Evolutionary conservation across 2,113 vertebrate species (phyloP).

Genomic region (Rhegmatorhina hoffmannsi): DNA sequence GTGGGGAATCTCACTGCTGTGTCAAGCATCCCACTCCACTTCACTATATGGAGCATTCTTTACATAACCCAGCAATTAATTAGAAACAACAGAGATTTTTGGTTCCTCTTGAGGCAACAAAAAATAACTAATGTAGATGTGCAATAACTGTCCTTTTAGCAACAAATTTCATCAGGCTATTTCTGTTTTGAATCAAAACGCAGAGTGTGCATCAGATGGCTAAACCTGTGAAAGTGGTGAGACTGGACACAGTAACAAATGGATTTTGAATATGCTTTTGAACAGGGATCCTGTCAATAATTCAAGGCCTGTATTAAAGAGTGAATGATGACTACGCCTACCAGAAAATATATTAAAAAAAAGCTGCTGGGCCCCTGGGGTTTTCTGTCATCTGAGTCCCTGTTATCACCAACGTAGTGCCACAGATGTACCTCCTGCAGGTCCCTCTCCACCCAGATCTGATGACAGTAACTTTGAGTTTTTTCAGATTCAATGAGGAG

Average conservation of each 20-base stretch:
- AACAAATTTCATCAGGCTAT: background rate
- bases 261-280: background rate
- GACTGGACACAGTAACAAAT: background rate
- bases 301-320: background rate
- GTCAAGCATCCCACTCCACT: background rate
- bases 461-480: background rate
- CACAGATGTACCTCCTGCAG: fast-evolving
- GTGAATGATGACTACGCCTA: background rate
- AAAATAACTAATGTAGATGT: slow-evolving; percentile 5
- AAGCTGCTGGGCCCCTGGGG: background rate
- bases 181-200: slow-evolving; percentile 1
- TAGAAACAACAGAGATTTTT: slow-evolving; percentile 11
- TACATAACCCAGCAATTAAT: slow-evolving; percentile 19
- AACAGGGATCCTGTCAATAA: background rate
- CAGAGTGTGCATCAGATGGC: fast-evolving
- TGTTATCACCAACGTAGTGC: background rate
- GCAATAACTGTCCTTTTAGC: slow-evolving; percentile 1
- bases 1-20: background rate
- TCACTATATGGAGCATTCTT: background rate
- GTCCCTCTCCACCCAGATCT: background rate
- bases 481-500: background rate
- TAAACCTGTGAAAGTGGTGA: background rate
- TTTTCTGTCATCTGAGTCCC: background rate
- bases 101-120: background rate
- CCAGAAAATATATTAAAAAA: background rate